Conservation (phyloP, 2,888 invertebrate species). For the Clepsis dumicolana region DNA sequence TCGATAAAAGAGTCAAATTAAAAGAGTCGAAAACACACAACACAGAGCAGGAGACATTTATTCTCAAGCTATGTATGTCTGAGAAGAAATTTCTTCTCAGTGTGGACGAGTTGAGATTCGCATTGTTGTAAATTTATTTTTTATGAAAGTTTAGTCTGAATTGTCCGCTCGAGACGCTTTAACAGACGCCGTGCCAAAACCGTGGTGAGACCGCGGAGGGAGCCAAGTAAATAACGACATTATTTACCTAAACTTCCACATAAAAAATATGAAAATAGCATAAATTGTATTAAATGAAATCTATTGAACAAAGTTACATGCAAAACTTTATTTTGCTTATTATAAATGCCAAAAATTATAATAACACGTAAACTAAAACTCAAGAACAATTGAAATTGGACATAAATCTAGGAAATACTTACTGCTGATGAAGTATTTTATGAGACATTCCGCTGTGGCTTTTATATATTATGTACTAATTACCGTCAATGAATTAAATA, state of each 20-base stretch:
- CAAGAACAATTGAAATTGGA: not conserved
- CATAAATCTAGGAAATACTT: not conserved
- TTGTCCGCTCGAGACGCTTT: conserved; percentile 35
- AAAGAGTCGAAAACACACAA: not conserved
- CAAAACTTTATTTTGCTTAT: conserved; percentile 15
- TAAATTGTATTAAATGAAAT: conserved; percentile 12
- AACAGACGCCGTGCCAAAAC: conserved; percentile 37
- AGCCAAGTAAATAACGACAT: conserved; percentile 7
- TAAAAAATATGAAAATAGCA: conserved; percentile 16
- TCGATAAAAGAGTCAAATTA: conserved; percentile 41
- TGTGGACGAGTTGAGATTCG: conserved; percentile 23
- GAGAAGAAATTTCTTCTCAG: not conserved
- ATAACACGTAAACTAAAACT: not conserved
- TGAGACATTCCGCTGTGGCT: conserved; percentile 63
- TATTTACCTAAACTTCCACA: conserved; percentile 16
- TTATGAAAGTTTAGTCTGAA: conserved; percentile 47
- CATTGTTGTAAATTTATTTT: conserved; percentile 34
- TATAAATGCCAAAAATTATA: not conserved
- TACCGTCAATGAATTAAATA: conserved; percentile 54
- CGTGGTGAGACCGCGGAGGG: conserved; percentile 17
- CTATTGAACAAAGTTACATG: not conserved
- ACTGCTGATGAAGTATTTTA: conserved; percentile 26
- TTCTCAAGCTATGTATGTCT: not conserved
- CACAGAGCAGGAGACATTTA: not conserved
- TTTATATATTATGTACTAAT: conserved; percentile 54